These are phyloP conservation scores for Halictus rubicundus DNA, from an alignment of 1,140 invertebrate species.

Conservation along the genomic window DNA sequence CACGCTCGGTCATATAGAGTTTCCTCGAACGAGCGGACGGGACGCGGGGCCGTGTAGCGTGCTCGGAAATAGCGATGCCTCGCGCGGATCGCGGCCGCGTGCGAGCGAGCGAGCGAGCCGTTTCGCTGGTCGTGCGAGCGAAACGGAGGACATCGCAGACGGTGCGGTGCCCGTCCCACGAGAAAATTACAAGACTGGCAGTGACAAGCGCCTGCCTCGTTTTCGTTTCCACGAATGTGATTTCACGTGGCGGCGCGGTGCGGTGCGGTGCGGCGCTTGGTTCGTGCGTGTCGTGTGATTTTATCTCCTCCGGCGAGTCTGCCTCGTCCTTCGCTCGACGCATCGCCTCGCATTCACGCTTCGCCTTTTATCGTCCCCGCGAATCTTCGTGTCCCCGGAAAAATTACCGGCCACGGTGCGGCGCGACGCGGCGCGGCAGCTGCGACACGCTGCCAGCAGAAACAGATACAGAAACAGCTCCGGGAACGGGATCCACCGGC, in stretches of 20 bases:
- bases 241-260: constrained; percentile 14
- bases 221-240: constrained; percentile 51
- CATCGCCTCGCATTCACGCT: not conserved
- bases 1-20: constrained; percentile 11
- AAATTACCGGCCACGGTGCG: constrained; percentile 25
- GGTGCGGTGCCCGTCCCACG: not conserved
- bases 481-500: too few relatives aligned
- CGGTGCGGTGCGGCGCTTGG: too few relatives aligned
- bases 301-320: constrained; percentile 11
- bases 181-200: constrained; percentile 31
- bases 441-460: not conserved
- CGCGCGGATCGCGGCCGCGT: too few relatives aligned
- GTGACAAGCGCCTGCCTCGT: constrained; percentile 36
- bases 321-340: not conserved
- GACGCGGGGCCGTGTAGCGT: not conserved
- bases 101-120: too few relatives aligned
- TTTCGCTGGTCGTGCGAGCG: too few relatives aligned
- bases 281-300: constrained; percentile 37
- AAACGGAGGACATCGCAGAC: not conserved
- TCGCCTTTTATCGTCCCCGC: constrained; percentile 23
- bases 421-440: too few relatives aligned
- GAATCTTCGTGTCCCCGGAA: constrained; percentile 20
- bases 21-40: constrained; percentile 22
- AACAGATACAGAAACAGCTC: too few relatives aligned
- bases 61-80: constrained; percentile 14